Conservation (phyloP, 1,140 invertebrate genomes). For the Sitobion miscanthi region DNA sequence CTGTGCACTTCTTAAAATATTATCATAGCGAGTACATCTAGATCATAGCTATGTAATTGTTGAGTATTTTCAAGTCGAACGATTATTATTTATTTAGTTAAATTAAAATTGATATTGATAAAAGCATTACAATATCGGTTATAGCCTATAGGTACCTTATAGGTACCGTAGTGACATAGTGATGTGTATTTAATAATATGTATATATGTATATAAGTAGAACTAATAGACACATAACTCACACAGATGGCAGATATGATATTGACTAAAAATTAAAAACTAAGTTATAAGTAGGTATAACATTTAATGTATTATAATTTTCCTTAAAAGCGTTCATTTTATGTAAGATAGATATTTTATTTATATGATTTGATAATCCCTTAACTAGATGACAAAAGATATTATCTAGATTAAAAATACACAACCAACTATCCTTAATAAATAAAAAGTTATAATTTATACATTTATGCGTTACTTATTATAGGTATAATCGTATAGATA, state of each 20-base stretch:
- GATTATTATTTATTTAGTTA: background rate
- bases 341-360: background rate
- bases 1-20: background rate
- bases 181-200: background rate
- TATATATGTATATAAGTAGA: background rate
- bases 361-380: background rate
- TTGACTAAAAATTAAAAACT: background rate
- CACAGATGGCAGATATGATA: background rate
- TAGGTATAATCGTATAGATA: background rate
- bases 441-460: background rate
- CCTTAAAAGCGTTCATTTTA: background rate
- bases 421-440: background rate
- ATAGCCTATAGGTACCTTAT: background rate
- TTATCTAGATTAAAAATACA: background rate
- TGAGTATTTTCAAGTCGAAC: background rate
- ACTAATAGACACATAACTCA: background rate
- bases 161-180: background rate
- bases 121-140: background rate
- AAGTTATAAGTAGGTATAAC: too few relatives aligned
- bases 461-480: background rate
- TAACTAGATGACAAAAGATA: background rate
- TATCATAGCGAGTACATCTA: background rate
- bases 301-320: background rate
- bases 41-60: too few relatives aligned
- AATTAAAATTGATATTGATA: constrained; percentile 10